A percentile compares a stretch with the other conserved stretches of the same genome.
These are phyloP conservation scores for Akabosia matsudoensis DNA, from an alignment of 1,140 invertebrate genomes.

Conservation along the genomic window DNA sequence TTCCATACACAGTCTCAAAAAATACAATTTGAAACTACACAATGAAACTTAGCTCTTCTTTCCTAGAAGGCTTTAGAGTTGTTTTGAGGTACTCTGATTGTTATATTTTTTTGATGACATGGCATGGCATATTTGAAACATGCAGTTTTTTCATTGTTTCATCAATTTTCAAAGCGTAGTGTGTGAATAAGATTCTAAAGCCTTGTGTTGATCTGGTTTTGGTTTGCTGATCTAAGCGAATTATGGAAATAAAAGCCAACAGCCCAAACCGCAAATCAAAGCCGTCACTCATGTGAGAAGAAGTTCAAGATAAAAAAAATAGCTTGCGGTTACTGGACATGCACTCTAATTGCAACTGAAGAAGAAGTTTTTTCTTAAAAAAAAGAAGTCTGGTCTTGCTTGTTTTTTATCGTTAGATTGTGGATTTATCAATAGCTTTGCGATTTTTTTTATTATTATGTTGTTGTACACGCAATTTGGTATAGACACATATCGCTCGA, in stretches of 20 bases:
- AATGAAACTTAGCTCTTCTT: too few relatives aligned
- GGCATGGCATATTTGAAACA: background rate
- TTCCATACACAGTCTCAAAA: too few relatives aligned
- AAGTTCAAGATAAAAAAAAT: background rate
- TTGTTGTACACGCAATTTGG: background rate
- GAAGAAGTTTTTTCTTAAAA: background rate
- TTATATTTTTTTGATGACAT: background rate
- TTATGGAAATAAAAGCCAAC: background rate
- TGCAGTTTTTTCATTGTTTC: background rate
- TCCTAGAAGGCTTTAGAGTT: too few relatives aligned
- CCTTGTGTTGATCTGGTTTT: background rate
- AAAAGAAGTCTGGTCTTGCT: background rate
- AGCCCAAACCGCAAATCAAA: constrained; percentile 11
- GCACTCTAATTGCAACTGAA: constrained; percentile 6
- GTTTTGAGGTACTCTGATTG: too few relatives aligned
- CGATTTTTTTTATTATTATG: background rate
- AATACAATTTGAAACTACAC: too few relatives aligned
- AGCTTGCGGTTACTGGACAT: constrained; percentile 9
- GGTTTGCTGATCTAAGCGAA: background rate
- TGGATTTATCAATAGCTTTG: background rate
- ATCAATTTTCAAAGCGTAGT: background rate
- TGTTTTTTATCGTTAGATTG: background rate
- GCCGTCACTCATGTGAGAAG: constrained; percentile 9
- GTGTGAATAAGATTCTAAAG: background rate
- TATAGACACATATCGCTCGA: background rate